These are phyloP conservation scores for Solenopsis fugax DNA, from an alignment of 1,140 invertebrate genomes.

Conservation along the genomic window DNA sequence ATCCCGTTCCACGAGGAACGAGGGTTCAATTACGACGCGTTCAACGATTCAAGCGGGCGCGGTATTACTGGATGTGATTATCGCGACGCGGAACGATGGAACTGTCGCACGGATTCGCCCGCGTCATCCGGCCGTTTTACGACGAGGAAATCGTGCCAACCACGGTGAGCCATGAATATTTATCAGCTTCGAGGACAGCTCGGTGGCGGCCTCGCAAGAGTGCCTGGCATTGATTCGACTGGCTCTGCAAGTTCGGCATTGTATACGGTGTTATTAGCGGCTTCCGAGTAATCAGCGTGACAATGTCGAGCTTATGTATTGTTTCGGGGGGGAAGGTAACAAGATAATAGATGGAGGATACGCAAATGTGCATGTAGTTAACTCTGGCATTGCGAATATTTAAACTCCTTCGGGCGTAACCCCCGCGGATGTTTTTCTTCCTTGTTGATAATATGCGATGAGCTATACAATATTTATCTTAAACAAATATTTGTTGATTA, in stretches of 20 bases:
- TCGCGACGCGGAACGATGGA: slow-evolving; percentile 50
- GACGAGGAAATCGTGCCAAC: slow-evolving; percentile 50
- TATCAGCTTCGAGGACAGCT: slow-evolving; percentile 59
- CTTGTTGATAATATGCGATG: background rate
- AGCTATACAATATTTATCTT: background rate
- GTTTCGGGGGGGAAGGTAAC: slow-evolving; percentile 35
- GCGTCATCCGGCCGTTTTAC: slow-evolving; percentile 63
- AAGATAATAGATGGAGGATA: slow-evolving; percentile 47
- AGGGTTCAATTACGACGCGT: slow-evolving; percentile 55
- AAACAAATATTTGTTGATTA: slow-evolving; percentile 15
- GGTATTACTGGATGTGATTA: slow-evolving; percentile 54
- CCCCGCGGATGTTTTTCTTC: slow-evolving; percentile 19
- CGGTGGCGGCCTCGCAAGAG: slow-evolving; percentile 1
- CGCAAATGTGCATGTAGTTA: background rate
- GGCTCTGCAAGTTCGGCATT: slow-evolving; percentile 59
- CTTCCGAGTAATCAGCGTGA: slow-evolving; percentile 57
- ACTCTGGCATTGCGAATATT: slow-evolving; percentile 37
- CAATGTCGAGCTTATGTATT: slow-evolving; percentile 56
- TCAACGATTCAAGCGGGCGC: slow-evolving; percentile 61
- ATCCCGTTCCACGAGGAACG: background rate
- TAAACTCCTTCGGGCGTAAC: background rate
- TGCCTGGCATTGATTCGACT: slow-evolving; percentile 55
- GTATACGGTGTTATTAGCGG: slow-evolving; percentile 45
- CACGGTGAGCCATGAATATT: slow-evolving; percentile 71
- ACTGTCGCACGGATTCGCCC: slow-evolving; percentile 53